Evolutionary conservation across 2,113 vertebrate species (phyloP).

Genomic region (Cromileptes altivelis): DNA sequence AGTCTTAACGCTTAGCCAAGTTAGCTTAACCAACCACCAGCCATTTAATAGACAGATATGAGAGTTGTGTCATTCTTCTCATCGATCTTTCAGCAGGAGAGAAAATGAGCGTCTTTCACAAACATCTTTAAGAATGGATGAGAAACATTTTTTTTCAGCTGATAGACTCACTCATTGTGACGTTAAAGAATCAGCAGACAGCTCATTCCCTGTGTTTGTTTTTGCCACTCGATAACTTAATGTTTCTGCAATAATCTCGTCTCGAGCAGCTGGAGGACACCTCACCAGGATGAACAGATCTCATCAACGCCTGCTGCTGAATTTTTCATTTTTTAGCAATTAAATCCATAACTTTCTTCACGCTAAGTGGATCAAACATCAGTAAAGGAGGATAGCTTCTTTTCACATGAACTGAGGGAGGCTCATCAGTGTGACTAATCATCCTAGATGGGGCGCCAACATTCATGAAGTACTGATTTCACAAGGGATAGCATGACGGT

Average conservation of each 20-base stretch:
- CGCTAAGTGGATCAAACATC: conserved; percentile 38
- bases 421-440: conserved; percentile 62
- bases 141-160: neutral
- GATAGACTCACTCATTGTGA: neutral
- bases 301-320: conserved; percentile 28
- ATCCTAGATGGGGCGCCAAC: conserved; percentile 26
- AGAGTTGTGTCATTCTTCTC: neutral
- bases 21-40: neutral
- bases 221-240: neutral
- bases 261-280: conserved; percentile 24
- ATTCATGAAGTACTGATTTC: conserved; percentile 43
- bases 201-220: neutral
- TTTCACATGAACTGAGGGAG: conserved; percentile 39
- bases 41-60: neutral
- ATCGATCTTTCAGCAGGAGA: neutral
- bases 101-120: neutral
- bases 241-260: conserved; percentile 1
- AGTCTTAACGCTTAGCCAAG: neutral
- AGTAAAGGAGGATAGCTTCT: conserved; percentile 14
- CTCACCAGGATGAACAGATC: conserved; percentile 19
- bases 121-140: neutral
- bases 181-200: neutral
- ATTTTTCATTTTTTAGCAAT: conserved; percentile 37
- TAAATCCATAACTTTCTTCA: conserved; percentile 33
- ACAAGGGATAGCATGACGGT: conserved; percentile 13